These are phyloP conservation scores for Drosophila dunni DNA, from an alignment of 1,140 invertebrate genomes.

Conservation along the genomic window DNA sequence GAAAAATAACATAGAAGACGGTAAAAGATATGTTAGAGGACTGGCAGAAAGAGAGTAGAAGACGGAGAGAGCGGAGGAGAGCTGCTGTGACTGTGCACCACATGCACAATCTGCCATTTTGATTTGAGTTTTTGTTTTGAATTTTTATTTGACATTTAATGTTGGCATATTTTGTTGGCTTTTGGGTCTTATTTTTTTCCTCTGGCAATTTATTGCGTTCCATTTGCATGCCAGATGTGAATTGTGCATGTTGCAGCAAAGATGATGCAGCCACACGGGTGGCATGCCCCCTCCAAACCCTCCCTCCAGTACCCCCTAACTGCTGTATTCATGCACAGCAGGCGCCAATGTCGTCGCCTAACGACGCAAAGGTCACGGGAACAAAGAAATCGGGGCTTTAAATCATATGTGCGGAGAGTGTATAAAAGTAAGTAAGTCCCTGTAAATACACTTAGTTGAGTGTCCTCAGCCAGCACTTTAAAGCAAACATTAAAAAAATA, in stretches of 20 bases:
- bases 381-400: slow-evolving; percentile 5
- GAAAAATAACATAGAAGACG: slow-evolving; percentile 10
- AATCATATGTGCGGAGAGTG: slow-evolving; percentile 5
- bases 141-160: slow-evolving; percentile 82
- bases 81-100: slow-evolving; percentile 15
- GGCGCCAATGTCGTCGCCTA: slow-evolving; percentile 38
- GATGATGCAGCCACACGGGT: not conserved
- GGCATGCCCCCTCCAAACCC: not conserved
- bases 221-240: slow-evolving; percentile 24
- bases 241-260: not conserved
- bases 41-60: not conserved
- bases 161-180: slow-evolving; percentile 63
- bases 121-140: slow-evolving; percentile 68
- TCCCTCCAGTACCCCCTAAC: not conserved
- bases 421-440: not conserved
- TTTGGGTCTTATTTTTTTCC: not conserved
- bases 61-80: not conserved
- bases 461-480: slow-evolving; percentile 9
- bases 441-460: not conserved
- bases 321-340: slow-evolving; percentile 14
- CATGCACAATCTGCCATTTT: slow-evolving; percentile 39
- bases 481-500: slow-evolving; percentile 23
- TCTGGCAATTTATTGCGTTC: slow-evolving; percentile 66
- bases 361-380: not conserved
- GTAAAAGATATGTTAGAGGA: not conserved